phyloP scores from a whole-genome alignment of 2,888 invertebrate genomes.

The Seira ritae region DNA sequence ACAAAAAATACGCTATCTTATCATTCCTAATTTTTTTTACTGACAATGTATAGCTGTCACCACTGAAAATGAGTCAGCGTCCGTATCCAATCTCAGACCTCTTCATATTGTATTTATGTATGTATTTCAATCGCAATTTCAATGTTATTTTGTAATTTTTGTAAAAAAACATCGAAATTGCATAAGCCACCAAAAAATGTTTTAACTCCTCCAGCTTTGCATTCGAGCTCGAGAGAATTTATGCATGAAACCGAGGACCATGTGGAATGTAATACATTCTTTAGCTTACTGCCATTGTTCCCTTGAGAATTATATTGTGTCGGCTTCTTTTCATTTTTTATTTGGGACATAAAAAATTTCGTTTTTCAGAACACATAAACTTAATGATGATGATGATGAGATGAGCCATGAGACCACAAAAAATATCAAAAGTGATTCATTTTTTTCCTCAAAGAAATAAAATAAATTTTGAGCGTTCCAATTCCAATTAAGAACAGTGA shows the following conservation, averaged over 20 bases:
- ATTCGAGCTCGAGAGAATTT: too few species aligned
- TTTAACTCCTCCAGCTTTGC: too few species aligned
- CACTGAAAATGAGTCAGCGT: background rate
- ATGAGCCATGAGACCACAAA: background rate
- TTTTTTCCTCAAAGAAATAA: background rate
- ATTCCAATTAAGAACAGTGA: constrained; percentile 3
- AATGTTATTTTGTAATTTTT: too few species aligned
- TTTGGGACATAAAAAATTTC: constrained; percentile 1
- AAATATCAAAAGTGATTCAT: background rate
- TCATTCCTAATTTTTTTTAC: background rate
- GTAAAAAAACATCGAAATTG: background rate
- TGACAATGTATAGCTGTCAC: background rate
- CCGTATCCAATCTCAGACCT: background rate
- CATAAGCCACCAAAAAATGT: background rate
- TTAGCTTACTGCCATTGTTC: background rate
- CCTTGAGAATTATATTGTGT: background rate
- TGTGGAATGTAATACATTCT: background rate
- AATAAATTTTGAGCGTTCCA: background rate
- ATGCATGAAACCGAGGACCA: background rate
- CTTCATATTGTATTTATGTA: too few species aligned
- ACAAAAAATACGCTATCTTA: background rate
- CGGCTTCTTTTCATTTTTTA: background rate
- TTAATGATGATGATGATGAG: background rate
- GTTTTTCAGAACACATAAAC: background rate
- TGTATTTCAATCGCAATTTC: too few species aligned